Evolutionary conservation across 2,113 vertebrate genomes (phyloP).

Genomic region (Leptosomus discolor): DNA sequence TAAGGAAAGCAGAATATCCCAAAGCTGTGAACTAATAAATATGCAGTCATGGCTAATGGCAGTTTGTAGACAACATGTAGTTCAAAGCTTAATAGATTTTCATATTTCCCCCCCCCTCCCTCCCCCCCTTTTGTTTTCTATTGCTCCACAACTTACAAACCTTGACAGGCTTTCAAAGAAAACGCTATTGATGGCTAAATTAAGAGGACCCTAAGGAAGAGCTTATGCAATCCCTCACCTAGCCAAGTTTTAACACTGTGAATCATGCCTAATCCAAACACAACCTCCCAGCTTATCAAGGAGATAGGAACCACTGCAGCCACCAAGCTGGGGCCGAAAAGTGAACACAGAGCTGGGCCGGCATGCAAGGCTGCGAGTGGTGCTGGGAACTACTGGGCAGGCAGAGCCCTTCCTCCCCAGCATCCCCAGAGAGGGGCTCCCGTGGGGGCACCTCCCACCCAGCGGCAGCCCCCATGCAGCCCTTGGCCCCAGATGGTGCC

Average conservation of each 20-base stretch:
- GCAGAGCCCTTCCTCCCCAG: neutral
- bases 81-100: neutral
- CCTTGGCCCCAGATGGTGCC: fast-evolving
- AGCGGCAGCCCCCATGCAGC: fast-evolving
- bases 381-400: fast-evolving
- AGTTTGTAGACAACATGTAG: neutral
- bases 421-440: fast-evolving
- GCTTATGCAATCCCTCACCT: neutral
- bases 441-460: neutral
- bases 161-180: neutral
- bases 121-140: neutral
- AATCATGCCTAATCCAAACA: neutral
- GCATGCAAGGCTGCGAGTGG: fast-evolving
- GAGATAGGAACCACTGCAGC: neutral
- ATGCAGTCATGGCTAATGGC: neutral
- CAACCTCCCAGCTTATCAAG: neutral
- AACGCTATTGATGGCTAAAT: fast-evolving
- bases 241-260: neutral
- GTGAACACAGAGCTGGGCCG: fast-evolving
- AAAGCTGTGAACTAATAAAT: neutral
- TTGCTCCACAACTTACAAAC: neutral
- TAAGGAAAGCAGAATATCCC: conserved; percentile 21
- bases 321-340: neutral
- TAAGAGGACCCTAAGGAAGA: neutral
- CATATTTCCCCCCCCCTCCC: fast-evolving